A percentile compares a stretch with the other conserved stretches of the same genome.
Evolutionary conservation across 2,113 vertebrate genomes (phyloP).

Genomic region (Hippopotamus amphibius): DNA sequence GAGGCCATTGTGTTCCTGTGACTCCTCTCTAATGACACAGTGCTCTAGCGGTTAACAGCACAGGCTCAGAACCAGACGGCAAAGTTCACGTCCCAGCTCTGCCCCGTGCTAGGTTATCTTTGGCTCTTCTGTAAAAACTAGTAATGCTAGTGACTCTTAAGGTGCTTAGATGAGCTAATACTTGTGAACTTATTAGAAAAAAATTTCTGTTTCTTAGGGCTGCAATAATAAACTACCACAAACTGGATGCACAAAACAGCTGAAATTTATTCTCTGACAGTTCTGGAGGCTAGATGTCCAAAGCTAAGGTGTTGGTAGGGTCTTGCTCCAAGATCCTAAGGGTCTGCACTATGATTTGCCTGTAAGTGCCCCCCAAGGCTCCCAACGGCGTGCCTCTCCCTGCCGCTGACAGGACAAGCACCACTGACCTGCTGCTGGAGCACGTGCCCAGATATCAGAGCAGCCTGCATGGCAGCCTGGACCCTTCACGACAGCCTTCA

Average conservation of each 20-base stretch:
- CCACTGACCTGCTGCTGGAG: not conserved
- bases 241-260: not conserved
- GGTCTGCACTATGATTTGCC: not conserved
- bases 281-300: not conserved
- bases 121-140: not conserved
- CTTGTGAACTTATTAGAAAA: not conserved
- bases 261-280: not conserved
- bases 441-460: fast-evolving
- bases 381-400: not conserved
- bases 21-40: not conserved
- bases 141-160: not conserved
- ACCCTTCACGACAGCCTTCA: not conserved
- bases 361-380: not conserved
- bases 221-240: not conserved
- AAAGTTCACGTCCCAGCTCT: not conserved
- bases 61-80: not conserved
- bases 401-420: not conserved
- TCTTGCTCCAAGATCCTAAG: not conserved
- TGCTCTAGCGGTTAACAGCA: not conserved
- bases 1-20: fast-evolving
- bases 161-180: not conserved
- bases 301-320: not conserved
- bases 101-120: not conserved
- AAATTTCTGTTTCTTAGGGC: not conserved
- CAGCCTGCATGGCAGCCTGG: not conserved